These are phyloP conservation scores for Vulpes lagopus DNA, from an alignment of 2,113 vertebrate genomes.

Conservation along the genomic window DNA sequence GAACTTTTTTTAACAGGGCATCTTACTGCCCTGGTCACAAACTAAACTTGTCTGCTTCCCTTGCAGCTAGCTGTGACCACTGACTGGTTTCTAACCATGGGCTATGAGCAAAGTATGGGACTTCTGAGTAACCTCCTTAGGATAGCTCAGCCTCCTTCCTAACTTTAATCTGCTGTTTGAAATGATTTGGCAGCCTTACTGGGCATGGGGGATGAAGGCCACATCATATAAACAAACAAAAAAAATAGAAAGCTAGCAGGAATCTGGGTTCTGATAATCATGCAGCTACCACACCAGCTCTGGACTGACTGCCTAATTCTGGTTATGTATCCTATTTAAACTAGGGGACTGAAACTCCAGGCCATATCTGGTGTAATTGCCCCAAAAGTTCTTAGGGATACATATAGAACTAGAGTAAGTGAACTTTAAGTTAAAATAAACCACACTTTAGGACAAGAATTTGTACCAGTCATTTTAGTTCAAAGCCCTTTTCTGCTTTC, in stretches of 20 bases:
- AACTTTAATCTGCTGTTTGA: not conserved
- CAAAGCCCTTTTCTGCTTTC: not conserved
- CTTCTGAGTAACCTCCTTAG: not conserved
- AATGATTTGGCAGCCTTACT: not conserved
- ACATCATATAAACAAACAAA: not conserved
- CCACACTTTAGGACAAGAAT: not conserved
- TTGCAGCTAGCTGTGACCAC: not conserved
- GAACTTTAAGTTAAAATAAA: not conserved
- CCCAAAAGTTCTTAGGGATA: not conserved
- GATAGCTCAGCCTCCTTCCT: not conserved
- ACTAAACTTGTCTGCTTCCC: not conserved
- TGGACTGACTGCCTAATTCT: not conserved
- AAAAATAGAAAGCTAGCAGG: not conserved
- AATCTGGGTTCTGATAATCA: not conserved
- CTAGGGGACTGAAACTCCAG: not conserved
- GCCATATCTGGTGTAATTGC: not conserved
- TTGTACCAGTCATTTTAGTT: not conserved
- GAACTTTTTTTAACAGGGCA: not conserved
- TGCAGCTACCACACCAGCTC: not conserved
- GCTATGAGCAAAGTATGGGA: not conserved
- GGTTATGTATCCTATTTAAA: not conserved
- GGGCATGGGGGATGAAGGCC: not conserved
- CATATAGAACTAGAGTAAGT: not conserved
- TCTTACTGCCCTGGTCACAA: not conserved
- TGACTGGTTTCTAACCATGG: not conserved